Evolutionary conservation across 2,113 vertebrate species (phyloP), one percentile per base, ranked within the genome.

Genomic region (Piprites chloris): DNA sequence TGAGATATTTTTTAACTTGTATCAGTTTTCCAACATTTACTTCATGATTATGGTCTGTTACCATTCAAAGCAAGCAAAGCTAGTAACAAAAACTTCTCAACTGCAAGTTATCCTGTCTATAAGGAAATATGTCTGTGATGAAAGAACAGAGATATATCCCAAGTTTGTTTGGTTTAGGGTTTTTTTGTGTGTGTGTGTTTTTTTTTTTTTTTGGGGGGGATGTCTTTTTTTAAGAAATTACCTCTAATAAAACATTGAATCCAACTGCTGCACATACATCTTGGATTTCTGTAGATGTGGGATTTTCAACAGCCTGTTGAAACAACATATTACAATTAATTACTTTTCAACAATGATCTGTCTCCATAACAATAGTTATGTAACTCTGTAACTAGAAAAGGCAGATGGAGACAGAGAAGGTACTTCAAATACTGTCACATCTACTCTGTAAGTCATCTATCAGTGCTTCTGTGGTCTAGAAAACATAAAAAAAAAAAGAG

Each of bases 271-370:
- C 97, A 83, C 99, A 98, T 6, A 99, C 99, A 93, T 99, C 99
- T 79, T 98, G 98, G 96, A 99, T 99, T 98, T 99, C 99, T 6
- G 98, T 96, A 95, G 99, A 99, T 2, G 99, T 99, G 13, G 99
- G 99, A 85, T 99, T 99, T 97, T 99, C 99, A 97, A 99, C 99
- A 63, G 98, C 99, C 99, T 99, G 72, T 90, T 91, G 89, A 62
- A 95, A 68, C 14, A 84, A 79, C 9, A 12, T 11, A 10, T 61
- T 62, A 74, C 28, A 41, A 44, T 26, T 74, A 59, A 37, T 76
- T 65, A 28, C 21, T 49, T 49, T 63, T 62, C 39, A 68, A 22
- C 49, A 12, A 76, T 27, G 33, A 89, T 59, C 53, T 59, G 28
- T 33, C 10, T 46, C 24, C 6, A 39, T 1, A 85, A 47, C 50